Base-by-base conservation (phyloP, 2,888 invertebrate genomes). In the Copidosoma aretas region DNA sequence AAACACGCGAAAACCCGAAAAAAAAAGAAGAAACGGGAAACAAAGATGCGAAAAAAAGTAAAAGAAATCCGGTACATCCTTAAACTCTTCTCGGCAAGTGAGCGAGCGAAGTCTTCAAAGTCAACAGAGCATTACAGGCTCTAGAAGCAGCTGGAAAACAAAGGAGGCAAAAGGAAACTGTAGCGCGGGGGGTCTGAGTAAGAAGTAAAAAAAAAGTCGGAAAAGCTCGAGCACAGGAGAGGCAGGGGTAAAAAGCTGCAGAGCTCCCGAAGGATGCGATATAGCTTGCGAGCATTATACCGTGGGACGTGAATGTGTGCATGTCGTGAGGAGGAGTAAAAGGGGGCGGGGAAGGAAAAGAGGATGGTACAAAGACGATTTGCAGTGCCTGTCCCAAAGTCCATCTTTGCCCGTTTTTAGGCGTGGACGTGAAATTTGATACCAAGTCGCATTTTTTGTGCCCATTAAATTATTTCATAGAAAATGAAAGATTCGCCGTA, bases 101-200 rank as follows among this genome's bases (percentile, higher is more conserved):
- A 54, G 25, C 21, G 19, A 57, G 32, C 32, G 41, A 52, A 41
- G 52, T 49, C 60, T 49, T 49, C 39, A 60, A 52, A 52, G 52
- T 51, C 24, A 32, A 32, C 32, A 58, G 21, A 32, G 56, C 56
- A 25, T 25, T 15, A 32, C 24, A 56, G 24, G 21, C 52, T 10
- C 19, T 21, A 19, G 52, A 15, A 52, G 56, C 56, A 25, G 25
- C 56, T 46, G 17, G 24, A 24, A 25, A 54, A 25, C 54, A 54
- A 25, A 54, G 54, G 8, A 25, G n/a, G 24, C 24, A 25, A 2
- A 15, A 25, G n/a, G 17, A 25, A 24, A 24, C 19, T 52, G 19
- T 32, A 32, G 32, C 32, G 32, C 8, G 32, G 12, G 52, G 22
- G 52, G 10, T 19, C 19, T 10, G 52, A 8, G 32, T 5, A 52